These are phyloP conservation scores for Teinopalpus imperialis DNA, from an alignment of 2,888 invertebrate species.

Conservation along the genomic window DNA sequence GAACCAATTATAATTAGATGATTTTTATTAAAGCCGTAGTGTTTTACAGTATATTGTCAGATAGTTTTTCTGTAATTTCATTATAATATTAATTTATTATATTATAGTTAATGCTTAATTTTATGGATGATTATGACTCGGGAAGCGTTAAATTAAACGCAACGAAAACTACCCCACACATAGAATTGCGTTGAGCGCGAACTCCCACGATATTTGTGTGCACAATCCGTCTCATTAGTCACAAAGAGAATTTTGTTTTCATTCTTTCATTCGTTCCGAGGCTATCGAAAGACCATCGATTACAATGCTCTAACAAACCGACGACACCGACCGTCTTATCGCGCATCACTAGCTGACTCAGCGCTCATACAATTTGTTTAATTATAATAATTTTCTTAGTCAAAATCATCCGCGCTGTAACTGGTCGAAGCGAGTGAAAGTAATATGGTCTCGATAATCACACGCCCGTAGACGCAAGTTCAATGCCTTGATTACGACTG, in stretches of 20 bases:
- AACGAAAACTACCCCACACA: too few relatives aligned
- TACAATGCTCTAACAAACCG: slow-evolving; percentile 52
- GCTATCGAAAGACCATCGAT: slow-evolving; percentile 66
- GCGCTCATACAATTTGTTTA: slow-evolving; percentile 66
- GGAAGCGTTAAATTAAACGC: too few relatives aligned
- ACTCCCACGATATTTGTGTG: slow-evolving; percentile 59
- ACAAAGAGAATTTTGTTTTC: slow-evolving; percentile 67
- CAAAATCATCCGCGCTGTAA: slow-evolving; percentile 61
- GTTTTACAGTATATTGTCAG: too few relatives aligned
- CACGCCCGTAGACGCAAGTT: slow-evolving; percentile 68
- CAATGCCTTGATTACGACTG: slow-evolving; percentile 77
- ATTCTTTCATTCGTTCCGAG: slow-evolving; percentile 48
- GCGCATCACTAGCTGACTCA: slow-evolving; percentile 68
- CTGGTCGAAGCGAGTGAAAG: slow-evolving; percentile 67
- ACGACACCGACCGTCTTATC: slow-evolving; percentile 70
- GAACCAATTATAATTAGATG: too few relatives aligned
- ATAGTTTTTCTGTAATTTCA: too few relatives aligned
- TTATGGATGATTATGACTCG: too few relatives aligned
- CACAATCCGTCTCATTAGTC: slow-evolving; percentile 65
- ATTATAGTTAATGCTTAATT: too few relatives aligned
- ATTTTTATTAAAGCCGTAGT: too few relatives aligned
- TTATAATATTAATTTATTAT: too few relatives aligned
- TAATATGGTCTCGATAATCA: slow-evolving; percentile 71
- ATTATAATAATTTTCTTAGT: slow-evolving; percentile 74
- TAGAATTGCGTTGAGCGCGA: slow-evolving; percentile 36